Percentiles rank a stretch among this genome's conserved stretches.
phyloP scores from a whole-genome alignment of 2,797 vertebrate genomes.

The Syngnathus rostellatus region DNA sequence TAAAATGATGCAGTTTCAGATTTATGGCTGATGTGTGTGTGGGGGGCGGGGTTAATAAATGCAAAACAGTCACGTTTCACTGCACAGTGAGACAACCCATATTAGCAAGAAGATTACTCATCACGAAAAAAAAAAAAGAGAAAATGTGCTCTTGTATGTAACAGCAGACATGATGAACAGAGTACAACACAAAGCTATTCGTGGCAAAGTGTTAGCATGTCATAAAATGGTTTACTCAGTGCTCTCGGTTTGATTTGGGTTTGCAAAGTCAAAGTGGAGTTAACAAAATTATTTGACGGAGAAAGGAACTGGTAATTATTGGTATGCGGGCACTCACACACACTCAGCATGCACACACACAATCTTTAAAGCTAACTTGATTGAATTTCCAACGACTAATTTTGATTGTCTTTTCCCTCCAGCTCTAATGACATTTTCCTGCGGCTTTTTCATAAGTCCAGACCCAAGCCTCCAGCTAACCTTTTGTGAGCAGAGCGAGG shows the following conservation, averaged over 20 bases:
- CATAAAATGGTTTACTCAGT: constrained; percentile 27
- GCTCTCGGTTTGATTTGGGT: constrained; percentile 30
- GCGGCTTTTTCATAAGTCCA: constrained; percentile 69
- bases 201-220: constrained; percentile 1
- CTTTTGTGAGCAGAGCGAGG: constrained; percentile 63
- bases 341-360: constrained; percentile 8
- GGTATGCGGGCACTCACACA: constrained; percentile 4
- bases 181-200: constrained; percentile 2
- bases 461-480: constrained; percentile 68
- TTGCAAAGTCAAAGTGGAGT: constrained; percentile 12
- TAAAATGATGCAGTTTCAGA: background rate
- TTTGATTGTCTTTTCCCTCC: constrained; percentile 56
- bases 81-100: constrained; percentile 51
- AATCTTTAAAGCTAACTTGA: constrained; percentile 52
- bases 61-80: constrained; percentile 60
- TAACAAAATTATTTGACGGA: background rate
- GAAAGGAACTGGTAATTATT: background rate
- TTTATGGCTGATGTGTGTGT: background rate
- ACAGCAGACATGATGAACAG: too few species aligned
- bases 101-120: constrained; percentile 41
- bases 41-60: too few species aligned
- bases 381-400: constrained; percentile 64
- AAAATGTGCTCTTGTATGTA: too few species aligned
- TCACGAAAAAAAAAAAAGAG: constrained; percentile 19
- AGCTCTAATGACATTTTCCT: constrained; percentile 76